These are phyloP conservation scores for Microctonus hyperodae DNA, from an alignment of 2,888 invertebrate genomes.

Conservation along the genomic window DNA sequence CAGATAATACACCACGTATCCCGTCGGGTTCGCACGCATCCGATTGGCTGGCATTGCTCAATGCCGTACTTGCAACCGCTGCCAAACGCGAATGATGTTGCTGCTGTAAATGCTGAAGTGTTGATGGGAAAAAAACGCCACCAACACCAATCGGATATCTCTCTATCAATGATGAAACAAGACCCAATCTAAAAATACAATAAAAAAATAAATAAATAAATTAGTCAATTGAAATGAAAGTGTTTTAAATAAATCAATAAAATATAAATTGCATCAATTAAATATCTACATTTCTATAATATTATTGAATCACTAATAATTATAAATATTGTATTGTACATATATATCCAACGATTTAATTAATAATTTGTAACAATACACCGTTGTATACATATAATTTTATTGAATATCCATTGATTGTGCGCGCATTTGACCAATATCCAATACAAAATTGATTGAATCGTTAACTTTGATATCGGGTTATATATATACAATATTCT, in stretches of 20 bases:
- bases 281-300: too few relatives aligned
- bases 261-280: not conserved
- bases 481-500: conserved; percentile 8
- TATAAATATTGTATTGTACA: not conserved
- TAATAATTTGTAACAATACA: conserved; percentile 26
- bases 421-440: conserved; percentile 20
- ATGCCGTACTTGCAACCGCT: conserved; percentile 50
- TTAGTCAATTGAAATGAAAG: not conserved
- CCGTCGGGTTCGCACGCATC: conserved; percentile 53
- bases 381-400: conserved; percentile 1
- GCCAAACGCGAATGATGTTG: conserved; percentile 57
- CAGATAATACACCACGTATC: conserved; percentile 55
- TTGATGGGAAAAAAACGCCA: conserved; percentile 58
- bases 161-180: conserved; percentile 59
- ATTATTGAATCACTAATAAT: not conserved
- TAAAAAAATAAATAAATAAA: not conserved
- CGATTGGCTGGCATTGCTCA: conserved; percentile 55
- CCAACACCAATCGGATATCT: conserved; percentile 59
- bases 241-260: too few relatives aligned
- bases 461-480: conserved; percentile 29
- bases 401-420: conserved; percentile 23
- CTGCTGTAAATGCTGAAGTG: conserved; percentile 57
- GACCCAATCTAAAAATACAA: conserved; percentile 51
- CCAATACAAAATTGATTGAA: conserved; percentile 27
- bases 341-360: conserved; percentile 14